Conservation (phyloP, 1,140 invertebrate genomes). For the Glossosoma conforme region DNA sequence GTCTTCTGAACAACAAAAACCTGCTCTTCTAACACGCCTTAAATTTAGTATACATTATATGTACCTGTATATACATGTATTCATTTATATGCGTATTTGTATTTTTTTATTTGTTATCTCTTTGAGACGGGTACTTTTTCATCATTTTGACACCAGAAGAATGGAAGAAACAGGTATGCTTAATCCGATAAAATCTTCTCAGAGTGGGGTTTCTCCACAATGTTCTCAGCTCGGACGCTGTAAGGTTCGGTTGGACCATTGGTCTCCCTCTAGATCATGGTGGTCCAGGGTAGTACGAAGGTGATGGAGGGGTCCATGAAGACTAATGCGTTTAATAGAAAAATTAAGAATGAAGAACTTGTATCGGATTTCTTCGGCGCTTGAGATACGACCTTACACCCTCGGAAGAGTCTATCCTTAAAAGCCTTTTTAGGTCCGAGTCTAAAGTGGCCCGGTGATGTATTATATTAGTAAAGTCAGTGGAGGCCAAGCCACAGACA, state of each 20-base stretch:
- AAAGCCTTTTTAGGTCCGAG: conserved; percentile 25
- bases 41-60: too few species aligned
- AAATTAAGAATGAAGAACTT: conserved; percentile 28
- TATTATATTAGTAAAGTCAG: conserved; percentile 2
- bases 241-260: too few species aligned
- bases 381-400: conserved; percentile 19
- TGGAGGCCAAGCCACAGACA: not conserved
- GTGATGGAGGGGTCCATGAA: conserved; percentile 4
- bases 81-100: too few species aligned
- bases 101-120: too few species aligned
- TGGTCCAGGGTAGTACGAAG: not conserved
- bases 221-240: too few species aligned
- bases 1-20: too few species aligned
- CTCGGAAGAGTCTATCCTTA: conserved; percentile 24
- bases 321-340: conserved; percentile 25
- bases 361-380: conserved; percentile 26
- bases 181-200: conserved; percentile 23
- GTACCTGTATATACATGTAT: too few species aligned
- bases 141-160: conserved; percentile 18
- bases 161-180: conserved; percentile 26
- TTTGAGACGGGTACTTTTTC: too few species aligned
- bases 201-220: conserved; percentile 24
- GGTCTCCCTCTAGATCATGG: not conserved
- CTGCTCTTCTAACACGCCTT: too few species aligned
- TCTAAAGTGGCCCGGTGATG: conserved; percentile 12